Percentiles rank a stretch among this genome's conserved stretches.
These are phyloP conservation scores for Urocitellus parryii DNA, from an alignment of 2,113 vertebrate species.

Conservation along the genomic window DNA sequence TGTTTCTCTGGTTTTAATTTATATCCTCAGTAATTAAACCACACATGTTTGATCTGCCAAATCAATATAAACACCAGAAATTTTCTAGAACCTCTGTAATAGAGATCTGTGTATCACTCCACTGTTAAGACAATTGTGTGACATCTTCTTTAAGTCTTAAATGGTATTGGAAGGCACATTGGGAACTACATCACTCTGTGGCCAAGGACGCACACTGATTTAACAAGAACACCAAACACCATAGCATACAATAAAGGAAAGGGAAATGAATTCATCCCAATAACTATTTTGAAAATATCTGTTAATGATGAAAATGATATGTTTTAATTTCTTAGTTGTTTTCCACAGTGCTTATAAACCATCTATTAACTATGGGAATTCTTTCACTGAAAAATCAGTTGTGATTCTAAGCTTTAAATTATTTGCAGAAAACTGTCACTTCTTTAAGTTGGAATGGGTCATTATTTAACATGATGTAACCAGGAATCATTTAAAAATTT, in stretches of 20 bases:
- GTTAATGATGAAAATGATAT: constrained; percentile 54
- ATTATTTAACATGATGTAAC: neutral
- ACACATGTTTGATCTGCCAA: neutral
- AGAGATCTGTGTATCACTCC: neutral
- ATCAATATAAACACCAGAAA: neutral
- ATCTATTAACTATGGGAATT: constrained; percentile 34
- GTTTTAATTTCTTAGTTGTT: constrained; percentile 48
- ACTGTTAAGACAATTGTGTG: neutral
- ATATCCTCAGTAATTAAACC: neutral
- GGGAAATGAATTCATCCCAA: neutral
- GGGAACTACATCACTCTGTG: neutral
- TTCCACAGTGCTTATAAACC: constrained; percentile 21
- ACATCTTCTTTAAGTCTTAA: neutral
- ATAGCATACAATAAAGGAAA: neutral
- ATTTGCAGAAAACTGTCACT: neutral
- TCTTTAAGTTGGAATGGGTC: neutral
- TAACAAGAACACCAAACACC: constrained; percentile 5
- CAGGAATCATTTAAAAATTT: neutral
- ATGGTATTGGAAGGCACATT: neutral
- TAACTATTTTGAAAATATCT: constrained; percentile 52
- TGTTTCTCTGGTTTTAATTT: neutral
- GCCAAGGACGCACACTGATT: neutral
- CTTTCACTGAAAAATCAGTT: neutral
- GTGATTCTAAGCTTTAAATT: neutral
- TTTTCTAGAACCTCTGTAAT: neutral